A percentile compares a stretch with the other conserved stretches of the same genome.
Evolutionary conservation across 2,888 invertebrate genomes (phyloP).

Genomic region (Ligdia adustata): DNA sequence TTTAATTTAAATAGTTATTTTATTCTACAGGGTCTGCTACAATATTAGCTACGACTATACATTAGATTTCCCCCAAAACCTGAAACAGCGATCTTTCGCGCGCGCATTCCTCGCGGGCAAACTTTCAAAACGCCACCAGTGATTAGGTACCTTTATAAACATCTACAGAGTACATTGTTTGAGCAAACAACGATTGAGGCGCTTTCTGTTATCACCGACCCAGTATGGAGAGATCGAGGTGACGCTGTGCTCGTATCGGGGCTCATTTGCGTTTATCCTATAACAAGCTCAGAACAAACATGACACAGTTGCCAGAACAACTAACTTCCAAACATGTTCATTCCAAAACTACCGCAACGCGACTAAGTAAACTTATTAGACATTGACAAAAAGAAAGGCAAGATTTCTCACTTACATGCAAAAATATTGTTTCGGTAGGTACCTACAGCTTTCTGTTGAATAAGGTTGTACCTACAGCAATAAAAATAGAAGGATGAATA

Average conservation of each 20-base stretch:
- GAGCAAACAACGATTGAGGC: slow-evolving; percentile 42
- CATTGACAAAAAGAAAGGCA: no score
- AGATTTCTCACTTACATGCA: no score
- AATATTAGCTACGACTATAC: no score
- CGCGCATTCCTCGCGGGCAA: neutral
- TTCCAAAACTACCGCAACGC: slow-evolving; percentile 1
- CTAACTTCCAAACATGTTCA: neutral
- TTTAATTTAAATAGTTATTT: no score
- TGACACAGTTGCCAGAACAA: slow-evolving; percentile 5
- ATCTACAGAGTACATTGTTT: slow-evolving; percentile 16
- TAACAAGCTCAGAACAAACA: slow-evolving; percentile 6
- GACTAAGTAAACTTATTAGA: no score
- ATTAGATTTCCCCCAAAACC: no score
- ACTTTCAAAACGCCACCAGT: neutral
- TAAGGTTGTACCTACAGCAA: no score
- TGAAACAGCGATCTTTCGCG: neutral
- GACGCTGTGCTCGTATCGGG: slow-evolving; percentile 26
- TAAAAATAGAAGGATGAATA: no score
- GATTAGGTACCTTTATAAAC: no score
- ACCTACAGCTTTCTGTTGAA: no score
- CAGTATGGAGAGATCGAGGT: slow-evolving; percentile 39
- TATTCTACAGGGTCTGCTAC: no score
- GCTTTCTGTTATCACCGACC: slow-evolving; percentile 52
- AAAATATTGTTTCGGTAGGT: no score
- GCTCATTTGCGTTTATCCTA: slow-evolving; percentile 23